These are phyloP conservation scores for Pogonocherus hispidulus DNA, from an alignment of 2,888 invertebrate genomes.

Conservation along the genomic window DNA sequence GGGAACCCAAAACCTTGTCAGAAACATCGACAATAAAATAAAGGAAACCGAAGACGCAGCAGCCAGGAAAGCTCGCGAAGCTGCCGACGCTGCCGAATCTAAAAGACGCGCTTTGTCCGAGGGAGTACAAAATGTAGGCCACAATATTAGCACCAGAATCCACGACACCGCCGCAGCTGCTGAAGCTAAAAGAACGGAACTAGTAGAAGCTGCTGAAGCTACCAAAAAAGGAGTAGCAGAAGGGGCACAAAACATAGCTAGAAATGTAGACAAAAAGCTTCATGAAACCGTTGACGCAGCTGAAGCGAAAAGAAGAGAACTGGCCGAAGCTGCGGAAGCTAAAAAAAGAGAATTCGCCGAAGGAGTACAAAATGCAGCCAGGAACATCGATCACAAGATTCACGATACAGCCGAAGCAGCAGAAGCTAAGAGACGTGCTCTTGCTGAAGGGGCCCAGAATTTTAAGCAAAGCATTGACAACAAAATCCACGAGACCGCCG, in stretches of 20 bases:
- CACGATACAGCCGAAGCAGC: slow-evolving; percentile 41
- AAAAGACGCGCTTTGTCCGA: too few species aligned
- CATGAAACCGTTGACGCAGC: slow-evolving; percentile 48
- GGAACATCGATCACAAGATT: slow-evolving; percentile 44
- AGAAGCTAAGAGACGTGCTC: slow-evolving; percentile 27
- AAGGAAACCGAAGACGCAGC: slow-evolving; percentile 70
- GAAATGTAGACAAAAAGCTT: slow-evolving; percentile 7
- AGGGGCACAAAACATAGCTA: slow-evolving; percentile 16
- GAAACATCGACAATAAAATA: slow-evolving; percentile 74
- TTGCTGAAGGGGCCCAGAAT: slow-evolving; percentile 36
- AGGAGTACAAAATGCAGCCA: slow-evolving; percentile 46
- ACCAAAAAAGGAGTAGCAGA: slow-evolving; percentile 7
- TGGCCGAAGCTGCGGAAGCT: slow-evolving; percentile 24
- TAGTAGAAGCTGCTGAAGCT: slow-evolving; percentile 36
- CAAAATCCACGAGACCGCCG: slow-evolving; percentile 33
- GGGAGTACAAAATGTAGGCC: too few species aligned
- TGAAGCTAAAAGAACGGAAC: slow-evolving; percentile 31
- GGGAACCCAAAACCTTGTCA: slow-evolving; percentile 45
- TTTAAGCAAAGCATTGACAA: slow-evolving; percentile 32
- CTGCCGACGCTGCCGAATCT: slow-evolving; percentile 42
- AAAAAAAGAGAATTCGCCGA: slow-evolving; percentile 37
- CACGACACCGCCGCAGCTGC: too few species aligned
- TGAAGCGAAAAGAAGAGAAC: slow-evolving; percentile 39
- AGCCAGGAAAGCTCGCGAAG: slow-evolving; percentile 42
- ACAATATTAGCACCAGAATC: too few species aligned